Evolutionary conservation across 1,140 invertebrate species (phyloP), one percentile per base, ranked within the genome.

Genomic region (Thaumatotibia leucotreta): DNA sequence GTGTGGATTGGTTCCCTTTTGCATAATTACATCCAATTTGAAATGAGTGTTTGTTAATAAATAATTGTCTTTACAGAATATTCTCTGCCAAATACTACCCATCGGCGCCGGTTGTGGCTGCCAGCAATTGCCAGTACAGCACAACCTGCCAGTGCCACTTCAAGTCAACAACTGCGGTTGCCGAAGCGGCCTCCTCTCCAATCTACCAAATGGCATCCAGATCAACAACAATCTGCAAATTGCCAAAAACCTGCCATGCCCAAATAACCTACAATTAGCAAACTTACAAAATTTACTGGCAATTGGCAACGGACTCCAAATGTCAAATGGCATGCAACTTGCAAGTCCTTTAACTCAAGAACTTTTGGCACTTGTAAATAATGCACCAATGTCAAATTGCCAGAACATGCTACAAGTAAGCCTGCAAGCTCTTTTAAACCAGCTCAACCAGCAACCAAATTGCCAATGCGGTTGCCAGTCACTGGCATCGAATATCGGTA

Each of bases 201-300:
- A 58, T 14, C 11, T 58, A n/a, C 52, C 52, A 6, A 58, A 58
- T 27, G 24, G 24, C 52, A 29, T 58, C 24, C 50, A 54, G n/a
- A 17, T 31, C n/a, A 27, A 24, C 27, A 31, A 58, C 23, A 58
- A 58, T 31, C n/a, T 58, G 10, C 52, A 31, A 8, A 4, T 31
- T n/a, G 50, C 50, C 52, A 58, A 58, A 58, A 58, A 58, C n/a
- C 4, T 49, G 39, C 52, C 52, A 29, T 58, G 52, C 52, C 1
- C 9, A n/a, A 58, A 29, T 24, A 58, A 29, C 24, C 17, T 31
- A 58, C 52, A 58, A 14, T 58, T 58, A 14, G 27, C 24, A 29
- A 58, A 54, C 50, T 8, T 45, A n/a, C 39, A 45, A 45, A 45
- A 45, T 5, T 45, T 45, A 45, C 14, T 45, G 39, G 14, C 39